Conservation (phyloP, 2,113 vertebrate genomes). For the Chascanopsetta lugubris region DNA sequence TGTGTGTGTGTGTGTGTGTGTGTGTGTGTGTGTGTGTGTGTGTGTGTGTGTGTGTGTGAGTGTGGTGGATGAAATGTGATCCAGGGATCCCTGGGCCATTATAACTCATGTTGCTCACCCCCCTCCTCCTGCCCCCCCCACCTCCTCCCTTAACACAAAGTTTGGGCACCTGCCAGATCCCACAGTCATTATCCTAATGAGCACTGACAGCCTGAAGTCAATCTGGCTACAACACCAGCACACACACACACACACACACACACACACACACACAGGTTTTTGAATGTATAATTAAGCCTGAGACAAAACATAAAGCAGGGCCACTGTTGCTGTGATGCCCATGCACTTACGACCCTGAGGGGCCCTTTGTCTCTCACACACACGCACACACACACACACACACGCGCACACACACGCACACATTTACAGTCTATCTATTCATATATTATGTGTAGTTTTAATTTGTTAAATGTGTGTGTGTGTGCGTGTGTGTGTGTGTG, state of each 20-base stretch:
- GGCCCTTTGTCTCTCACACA: not conserved
- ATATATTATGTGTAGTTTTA: not conserved
- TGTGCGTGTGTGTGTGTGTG: no score
- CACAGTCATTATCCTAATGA: constrained; percentile 75
- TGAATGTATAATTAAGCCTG: not conserved
- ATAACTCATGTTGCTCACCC: constrained; percentile 34
- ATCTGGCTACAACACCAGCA: constrained; percentile 43
- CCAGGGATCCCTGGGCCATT: constrained; percentile 30
- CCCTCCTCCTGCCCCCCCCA: constrained; percentile 20
- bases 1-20: no score
- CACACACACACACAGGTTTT: constrained; percentile 24
- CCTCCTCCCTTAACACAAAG: constrained; percentile 45
- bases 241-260: constrained; percentile 29
- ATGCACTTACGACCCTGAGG: not conserved
- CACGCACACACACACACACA: constrained; percentile 10
- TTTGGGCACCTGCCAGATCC: constrained; percentile 74
- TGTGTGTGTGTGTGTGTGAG: constrained; percentile 5
- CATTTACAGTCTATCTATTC: not conserved
- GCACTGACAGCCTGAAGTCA: constrained; percentile 68
- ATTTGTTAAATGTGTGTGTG: no score
- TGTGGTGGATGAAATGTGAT: constrained; percentile 55
- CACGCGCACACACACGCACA: no score
- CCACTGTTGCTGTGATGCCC: not conserved
- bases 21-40: constrained; percentile 18
- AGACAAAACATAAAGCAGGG: not conserved